phyloP scores from a whole-genome alignment of 1,140 invertebrate species.

The Chelonus insularis region DNA sequence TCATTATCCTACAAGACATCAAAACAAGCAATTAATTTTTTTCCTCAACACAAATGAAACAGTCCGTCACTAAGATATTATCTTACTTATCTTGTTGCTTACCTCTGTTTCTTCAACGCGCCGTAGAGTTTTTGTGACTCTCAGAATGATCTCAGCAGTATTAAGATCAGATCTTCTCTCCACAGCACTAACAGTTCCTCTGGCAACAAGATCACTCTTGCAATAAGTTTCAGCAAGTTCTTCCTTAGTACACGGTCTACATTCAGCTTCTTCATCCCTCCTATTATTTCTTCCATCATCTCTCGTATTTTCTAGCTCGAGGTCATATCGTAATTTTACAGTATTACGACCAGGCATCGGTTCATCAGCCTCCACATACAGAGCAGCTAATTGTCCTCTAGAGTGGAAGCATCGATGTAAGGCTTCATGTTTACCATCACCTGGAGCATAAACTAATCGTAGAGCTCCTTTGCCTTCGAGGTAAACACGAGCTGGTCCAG shows the following conservation, averaged over 20 bases:
- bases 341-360: conserved; percentile 43
- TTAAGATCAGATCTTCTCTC: conserved; percentile 67
- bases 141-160: conserved; percentile 68
- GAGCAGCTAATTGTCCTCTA: conserved; percentile 67
- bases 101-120: conserved; percentile 58
- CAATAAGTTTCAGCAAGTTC: conserved; percentile 78
- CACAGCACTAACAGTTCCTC: conserved; percentile 69
- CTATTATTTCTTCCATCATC: conserved; percentile 32
- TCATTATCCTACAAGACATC: conserved; percentile 47
- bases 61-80: background rate
- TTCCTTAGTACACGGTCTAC: conserved; percentile 74
- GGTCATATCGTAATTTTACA: conserved; percentile 70
- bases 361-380: conserved; percentile 71
- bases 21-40: conserved; percentile 17
- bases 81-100: no score
- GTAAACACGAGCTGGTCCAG: conserved; percentile 67
- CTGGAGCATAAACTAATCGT: conserved; percentile 66
- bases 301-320: conserved; percentile 53
- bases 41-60: background rate
- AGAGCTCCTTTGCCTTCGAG: conserved; percentile 69
- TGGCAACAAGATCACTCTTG: conserved; percentile 76
- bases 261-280: conserved; percentile 63
- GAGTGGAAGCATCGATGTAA: conserved; percentile 68
- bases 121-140: conserved; percentile 69
- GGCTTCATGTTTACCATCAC: conserved; percentile 64